Conservation (phyloP, 2,888 invertebrate genomes). For the Nemotelus nigrinus region DNA sequence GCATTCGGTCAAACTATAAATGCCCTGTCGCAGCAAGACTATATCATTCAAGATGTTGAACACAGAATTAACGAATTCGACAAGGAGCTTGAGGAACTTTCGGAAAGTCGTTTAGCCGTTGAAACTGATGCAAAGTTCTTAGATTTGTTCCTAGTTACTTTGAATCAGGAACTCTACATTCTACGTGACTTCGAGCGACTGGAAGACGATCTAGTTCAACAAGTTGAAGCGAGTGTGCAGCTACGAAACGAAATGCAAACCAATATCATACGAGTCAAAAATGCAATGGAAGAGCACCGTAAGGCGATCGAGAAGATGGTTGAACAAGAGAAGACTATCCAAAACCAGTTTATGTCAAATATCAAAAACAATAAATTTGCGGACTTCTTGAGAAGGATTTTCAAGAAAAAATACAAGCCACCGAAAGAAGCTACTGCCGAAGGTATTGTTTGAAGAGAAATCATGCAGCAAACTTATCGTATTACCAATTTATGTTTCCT, state of each 20-base stretch:
- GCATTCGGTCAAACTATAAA: slow-evolving; percentile 60
- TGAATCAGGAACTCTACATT: slow-evolving; percentile 80
- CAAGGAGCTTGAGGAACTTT: slow-evolving; percentile 68
- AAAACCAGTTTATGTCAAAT: slow-evolving; percentile 69
- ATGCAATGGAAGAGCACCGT: slow-evolving; percentile 67
- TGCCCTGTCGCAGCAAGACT: slow-evolving; percentile 74
- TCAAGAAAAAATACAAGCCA: slow-evolving; percentile 82
- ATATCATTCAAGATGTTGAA: slow-evolving; percentile 70
- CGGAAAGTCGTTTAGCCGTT: slow-evolving; percentile 69
- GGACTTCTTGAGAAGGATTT: slow-evolving; percentile 82
- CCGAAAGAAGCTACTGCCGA: slow-evolving; percentile 70
- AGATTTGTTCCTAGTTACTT: slow-evolving; percentile 72
- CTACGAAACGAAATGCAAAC: slow-evolving; percentile 69
- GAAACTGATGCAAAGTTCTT: slow-evolving; percentile 71
- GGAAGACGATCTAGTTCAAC: slow-evolving; percentile 72
- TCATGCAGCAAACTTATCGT: too few relatives aligned
- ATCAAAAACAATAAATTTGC: slow-evolving; percentile 79
- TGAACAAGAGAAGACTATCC: slow-evolving; percentile 66
- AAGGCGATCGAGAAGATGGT: slow-evolving; percentile 64
- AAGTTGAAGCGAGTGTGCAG: slow-evolving; percentile 69
- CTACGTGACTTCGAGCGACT: slow-evolving; percentile 77
- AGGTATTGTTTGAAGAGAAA: slow-evolving; percentile 57
- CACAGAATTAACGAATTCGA: slow-evolving; percentile 74
- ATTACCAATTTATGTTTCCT: slow-evolving; percentile 34
- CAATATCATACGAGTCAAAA: slow-evolving; percentile 66